Evolutionary conservation across 2,888 invertebrate genomes (phyloP), one percentile per base, ranked within the genome.

Genomic region (Cephus pygmeus): DNA sequence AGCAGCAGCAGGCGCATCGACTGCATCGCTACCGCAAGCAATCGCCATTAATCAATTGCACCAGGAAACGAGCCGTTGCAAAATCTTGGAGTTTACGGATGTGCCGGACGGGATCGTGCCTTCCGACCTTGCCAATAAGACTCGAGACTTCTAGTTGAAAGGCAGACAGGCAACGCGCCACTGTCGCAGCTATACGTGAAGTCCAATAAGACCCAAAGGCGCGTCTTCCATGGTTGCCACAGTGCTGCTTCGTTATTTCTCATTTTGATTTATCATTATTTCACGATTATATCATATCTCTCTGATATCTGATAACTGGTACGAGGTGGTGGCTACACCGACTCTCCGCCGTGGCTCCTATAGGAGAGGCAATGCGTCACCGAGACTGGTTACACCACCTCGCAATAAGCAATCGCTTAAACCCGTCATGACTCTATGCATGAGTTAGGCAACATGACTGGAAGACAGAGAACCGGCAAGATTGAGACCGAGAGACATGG

Each of bases 361-460:
- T 56, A 23, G 56, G 23, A 76, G 78, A 79, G 77, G 80, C 83
- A 83, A 83, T 83, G 85, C 85, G 83, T 85, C 85, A 82, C 81
- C 82, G 77, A 82, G 81, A 85, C 85, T 83, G 84, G 83, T 85
- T 86, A 83, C 85, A 84, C 83, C 84, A 83, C 79, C 74, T 69
- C 81, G 84, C 84, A 85, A 86, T 86, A 85, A 85, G 86, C 87
- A 84, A 87, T 88, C 88, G 85, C 79, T 85, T 85, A 81, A 80
- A 81, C 81, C 81, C 85, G 84, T 88, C 88, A 88, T 88, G 88
- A 88, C 85, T 88, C 85, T 87, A 88, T 88, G 86, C 87, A 88
- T 88, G 88, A 88, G 87, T 88, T 87, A 78, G 82, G 82, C 85
- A 87, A 88, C 23, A 34, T 15, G 31, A 12, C 23, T 56, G 23